phyloP scores from a whole-genome alignment of 2,113 vertebrate genomes.

The Oxyruncus cristatus region DNA sequence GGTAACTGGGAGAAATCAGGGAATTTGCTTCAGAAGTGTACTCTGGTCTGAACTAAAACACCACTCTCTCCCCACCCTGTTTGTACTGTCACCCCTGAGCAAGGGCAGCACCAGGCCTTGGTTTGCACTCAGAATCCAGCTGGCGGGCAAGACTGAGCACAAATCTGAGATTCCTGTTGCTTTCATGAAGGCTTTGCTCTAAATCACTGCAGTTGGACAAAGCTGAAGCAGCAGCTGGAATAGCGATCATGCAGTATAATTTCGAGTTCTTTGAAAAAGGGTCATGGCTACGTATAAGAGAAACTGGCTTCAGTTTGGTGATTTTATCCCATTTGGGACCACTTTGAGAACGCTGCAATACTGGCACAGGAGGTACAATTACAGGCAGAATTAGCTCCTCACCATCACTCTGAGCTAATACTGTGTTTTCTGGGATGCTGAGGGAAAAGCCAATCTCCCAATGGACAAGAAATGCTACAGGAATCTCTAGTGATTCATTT shows the following conservation, averaged over 20 bases:
- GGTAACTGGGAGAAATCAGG: neutral
- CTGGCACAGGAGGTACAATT: neutral
- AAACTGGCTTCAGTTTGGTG: neutral
- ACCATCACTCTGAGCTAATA: neutral
- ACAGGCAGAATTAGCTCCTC: neutral
- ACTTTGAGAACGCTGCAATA: neutral
- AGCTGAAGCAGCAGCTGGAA: neutral
- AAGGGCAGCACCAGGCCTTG: neutral
- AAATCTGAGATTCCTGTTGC: neutral
- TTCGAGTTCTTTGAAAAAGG: neutral
- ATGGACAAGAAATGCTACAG: neutral
- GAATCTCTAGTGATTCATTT: neutral
- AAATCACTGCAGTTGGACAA: neutral
- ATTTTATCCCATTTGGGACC: neutral
- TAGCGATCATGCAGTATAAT: neutral
- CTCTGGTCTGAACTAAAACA: neutral
- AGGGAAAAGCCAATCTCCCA: neutral
- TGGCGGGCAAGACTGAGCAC: neutral
- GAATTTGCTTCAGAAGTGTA: neutral
- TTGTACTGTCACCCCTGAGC: neutral
- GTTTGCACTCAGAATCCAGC: neutral
- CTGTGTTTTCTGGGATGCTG: neutral
- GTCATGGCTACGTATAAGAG: neutral
- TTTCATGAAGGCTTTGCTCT: neutral
- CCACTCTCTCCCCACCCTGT: neutral